Conservation (phyloP, 2,113 vertebrate species). For the Nymphicus hollandicus region DNA sequence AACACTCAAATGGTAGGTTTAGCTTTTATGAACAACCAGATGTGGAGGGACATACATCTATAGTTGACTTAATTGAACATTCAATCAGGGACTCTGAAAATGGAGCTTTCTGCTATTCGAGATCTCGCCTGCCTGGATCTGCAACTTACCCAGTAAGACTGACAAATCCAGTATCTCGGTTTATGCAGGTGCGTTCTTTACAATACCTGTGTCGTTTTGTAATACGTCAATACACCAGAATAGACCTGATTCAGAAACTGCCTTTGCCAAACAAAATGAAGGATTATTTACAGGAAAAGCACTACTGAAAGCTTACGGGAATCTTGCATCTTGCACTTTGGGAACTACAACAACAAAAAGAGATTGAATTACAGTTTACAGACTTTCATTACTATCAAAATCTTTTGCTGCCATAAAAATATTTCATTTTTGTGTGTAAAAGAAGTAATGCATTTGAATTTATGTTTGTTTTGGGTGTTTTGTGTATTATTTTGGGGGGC, state of each 20-base stretch:
- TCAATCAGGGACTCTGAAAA: slow-evolving; percentile 98
- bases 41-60: slow-evolving; percentile 95
- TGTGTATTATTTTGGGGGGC: slow-evolving; percentile 41
- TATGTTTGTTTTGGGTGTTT: slow-evolving; percentile 29
- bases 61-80: slow-evolving; percentile 96
- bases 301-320: slow-evolving; percentile 91
- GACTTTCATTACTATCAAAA: slow-evolving; percentile 77
- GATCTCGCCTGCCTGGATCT: slow-evolving; percentile 95
- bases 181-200: slow-evolving; percentile 98
- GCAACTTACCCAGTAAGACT: slow-evolving; percentile 95
- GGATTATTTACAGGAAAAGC: slow-evolving; percentile 99
- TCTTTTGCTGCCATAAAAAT: slow-evolving; percentile 80
- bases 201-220: slow-evolving; percentile 99
- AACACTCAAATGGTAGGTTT: slow-evolving; percentile 97
- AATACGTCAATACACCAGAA: slow-evolving; percentile 96
- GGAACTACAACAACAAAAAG: slow-evolving; percentile 81
- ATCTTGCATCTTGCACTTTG: slow-evolving; percentile 92
- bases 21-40: slow-evolving; percentile 99
- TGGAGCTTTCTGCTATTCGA: slow-evolving; percentile 96
- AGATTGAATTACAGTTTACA: slow-evolving; percentile 90
- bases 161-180: slow-evolving; percentile 94
- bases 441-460: slow-evolving; percentile 62
- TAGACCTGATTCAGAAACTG: slow-evolving; percentile 99
- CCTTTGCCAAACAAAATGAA: slow-evolving; percentile 99
- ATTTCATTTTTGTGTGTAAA: slow-evolving; percentile 74